A percentile compares a stretch with the other conserved stretches of the same genome.
Conservation (phyloP, 2,113 vertebrate genomes). For the Semicossyphus pulcher region DNA sequence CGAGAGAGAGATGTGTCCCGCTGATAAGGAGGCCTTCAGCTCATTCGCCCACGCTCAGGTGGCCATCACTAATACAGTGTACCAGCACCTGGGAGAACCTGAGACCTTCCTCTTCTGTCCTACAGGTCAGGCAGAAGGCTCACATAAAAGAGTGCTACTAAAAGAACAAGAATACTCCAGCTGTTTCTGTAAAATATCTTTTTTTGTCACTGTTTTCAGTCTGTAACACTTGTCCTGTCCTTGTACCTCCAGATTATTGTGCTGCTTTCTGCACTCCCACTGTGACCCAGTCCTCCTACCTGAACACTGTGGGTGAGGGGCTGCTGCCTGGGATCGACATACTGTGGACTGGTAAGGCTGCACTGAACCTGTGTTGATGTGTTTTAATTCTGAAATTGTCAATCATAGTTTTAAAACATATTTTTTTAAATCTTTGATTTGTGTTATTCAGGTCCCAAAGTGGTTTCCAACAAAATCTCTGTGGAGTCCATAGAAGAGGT, state of each 20-base stretch:
- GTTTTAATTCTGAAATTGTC: background rate
- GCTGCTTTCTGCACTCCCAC: conserved; percentile 93
- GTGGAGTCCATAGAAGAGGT: conserved; percentile 98
- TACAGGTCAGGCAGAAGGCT: conserved; percentile 85
- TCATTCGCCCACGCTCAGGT: conserved; percentile 97
- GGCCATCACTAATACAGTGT: conserved; percentile 94
- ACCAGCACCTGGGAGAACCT: conserved; percentile 90
- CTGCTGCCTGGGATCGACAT: conserved; percentile 93
- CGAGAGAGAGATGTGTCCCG: conserved; percentile 95
- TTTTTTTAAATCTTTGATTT: background rate
- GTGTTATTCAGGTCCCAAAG: conserved; percentile 90
- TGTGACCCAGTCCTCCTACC: conserved; percentile 91
- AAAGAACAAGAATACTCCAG: too few species aligned
- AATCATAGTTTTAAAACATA: rapidly evolving
- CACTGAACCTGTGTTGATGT: background rate
- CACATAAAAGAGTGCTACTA: background rate
- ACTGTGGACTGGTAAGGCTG: conserved; percentile 92
- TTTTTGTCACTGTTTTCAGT: background rate
- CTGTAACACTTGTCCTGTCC: background rate
- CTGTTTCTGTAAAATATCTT: background rate
- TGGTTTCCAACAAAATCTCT: conserved; percentile 96
- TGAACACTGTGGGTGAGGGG: conserved; percentile 93
- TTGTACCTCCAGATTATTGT: conserved; percentile 90
- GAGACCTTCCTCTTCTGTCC: conserved; percentile 97
- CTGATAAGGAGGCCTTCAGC: conserved; percentile 94